Percentiles rank a stretch among this genome's conserved stretches.
These are phyloP conservation scores for Anoplopoma fimbria DNA, from an alignment of 2,113 vertebrate genomes.

Conservation along the genomic window DNA sequence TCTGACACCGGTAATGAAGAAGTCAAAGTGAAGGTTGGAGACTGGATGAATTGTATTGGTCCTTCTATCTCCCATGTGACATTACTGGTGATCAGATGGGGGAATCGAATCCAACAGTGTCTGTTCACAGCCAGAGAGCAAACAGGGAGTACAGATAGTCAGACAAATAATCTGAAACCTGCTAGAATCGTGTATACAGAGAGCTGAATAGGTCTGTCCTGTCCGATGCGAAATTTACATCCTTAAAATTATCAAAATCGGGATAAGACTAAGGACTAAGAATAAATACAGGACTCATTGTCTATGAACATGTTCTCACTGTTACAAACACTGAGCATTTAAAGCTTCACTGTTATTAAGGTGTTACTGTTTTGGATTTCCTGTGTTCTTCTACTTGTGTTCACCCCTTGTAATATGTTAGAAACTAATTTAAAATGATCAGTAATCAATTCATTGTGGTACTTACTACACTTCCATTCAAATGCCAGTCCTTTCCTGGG, in stretches of 20 bases:
- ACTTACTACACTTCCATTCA: slow-evolving; percentile 82
- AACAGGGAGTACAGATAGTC: neutral
- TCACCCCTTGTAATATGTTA: neutral
- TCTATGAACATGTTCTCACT: neutral
- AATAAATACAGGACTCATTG: neutral
- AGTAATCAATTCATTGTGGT: neutral
- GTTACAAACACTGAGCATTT: neutral
- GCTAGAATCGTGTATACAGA: neutral
- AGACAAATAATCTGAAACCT: neutral
- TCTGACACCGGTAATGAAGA: neutral
- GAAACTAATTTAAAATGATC: neutral
- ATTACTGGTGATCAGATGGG: neutral
- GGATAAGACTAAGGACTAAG: neutral
- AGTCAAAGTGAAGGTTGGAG: neutral
- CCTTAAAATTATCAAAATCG: neutral
- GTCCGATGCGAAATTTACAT: neutral
- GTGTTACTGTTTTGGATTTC: neutral
- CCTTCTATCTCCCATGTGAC: neutral
- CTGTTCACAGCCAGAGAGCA: slow-evolving; percentile 2
- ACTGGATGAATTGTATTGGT: neutral
- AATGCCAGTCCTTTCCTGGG: slow-evolving; percentile 51
- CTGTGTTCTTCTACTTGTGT: neutral
- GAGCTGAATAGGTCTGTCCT: neutral
- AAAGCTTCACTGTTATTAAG: neutral
- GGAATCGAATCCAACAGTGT: neutral